These are phyloP conservation scores for Microctonus aethiopoides DNA, from an alignment of 2,888 invertebrate genomes.

Conservation along the genomic window DNA sequence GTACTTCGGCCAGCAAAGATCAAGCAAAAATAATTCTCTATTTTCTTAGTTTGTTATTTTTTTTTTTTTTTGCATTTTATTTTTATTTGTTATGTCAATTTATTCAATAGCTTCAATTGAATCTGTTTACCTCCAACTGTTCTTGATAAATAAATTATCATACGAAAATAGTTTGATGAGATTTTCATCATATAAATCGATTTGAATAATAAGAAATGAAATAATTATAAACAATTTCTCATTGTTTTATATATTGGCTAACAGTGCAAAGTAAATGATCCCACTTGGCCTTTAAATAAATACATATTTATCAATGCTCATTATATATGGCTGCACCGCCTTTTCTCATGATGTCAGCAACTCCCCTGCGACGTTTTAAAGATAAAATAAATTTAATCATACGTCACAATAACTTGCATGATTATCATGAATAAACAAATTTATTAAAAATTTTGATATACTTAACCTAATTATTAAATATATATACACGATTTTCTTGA, in stretches of 20 bases:
- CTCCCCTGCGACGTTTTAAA: neutral
- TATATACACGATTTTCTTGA: neutral
- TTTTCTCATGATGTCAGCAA: neutral
- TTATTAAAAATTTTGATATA: neutral
- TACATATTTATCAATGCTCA: neutral
- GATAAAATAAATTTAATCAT: conserved; percentile 2
- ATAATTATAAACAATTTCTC: neutral
- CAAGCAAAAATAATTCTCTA: neutral
- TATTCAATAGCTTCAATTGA: neutral
- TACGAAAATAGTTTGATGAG: neutral
- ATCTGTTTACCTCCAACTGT: neutral
- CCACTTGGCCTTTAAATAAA: neutral
- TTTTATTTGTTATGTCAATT: neutral
- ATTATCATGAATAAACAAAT: neutral
- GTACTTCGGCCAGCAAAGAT: conserved; percentile 35
- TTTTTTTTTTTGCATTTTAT: neutral
- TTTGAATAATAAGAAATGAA: neutral
- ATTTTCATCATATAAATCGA: neutral
- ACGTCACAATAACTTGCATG: neutral
- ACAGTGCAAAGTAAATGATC: neutral
- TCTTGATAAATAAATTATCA: neutral
- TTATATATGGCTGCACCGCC: neutral
- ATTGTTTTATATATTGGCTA: neutral
- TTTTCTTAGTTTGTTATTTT: neutral
- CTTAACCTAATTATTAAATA: neutral